These are phyloP conservation scores for Scelioninae gen. 1 DNA, from an alignment of 2,888 invertebrate genomes.

Conservation along the genomic window DNA sequence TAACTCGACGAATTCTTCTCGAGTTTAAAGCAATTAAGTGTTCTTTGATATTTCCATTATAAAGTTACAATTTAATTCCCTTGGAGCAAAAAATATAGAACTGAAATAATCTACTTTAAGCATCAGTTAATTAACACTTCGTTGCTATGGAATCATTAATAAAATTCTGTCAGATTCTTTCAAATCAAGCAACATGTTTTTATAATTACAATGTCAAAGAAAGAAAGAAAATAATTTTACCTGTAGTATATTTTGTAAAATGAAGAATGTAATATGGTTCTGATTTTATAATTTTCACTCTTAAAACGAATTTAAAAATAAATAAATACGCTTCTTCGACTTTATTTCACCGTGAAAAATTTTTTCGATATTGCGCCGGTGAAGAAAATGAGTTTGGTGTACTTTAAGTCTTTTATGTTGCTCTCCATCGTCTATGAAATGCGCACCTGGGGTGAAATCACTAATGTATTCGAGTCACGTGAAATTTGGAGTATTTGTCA, in stretches of 20 bases:
- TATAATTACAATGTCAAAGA: not conserved
- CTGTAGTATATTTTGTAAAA: not conserved
- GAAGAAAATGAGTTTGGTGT: slow-evolving; percentile 8
- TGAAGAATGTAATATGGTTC: not conserved
- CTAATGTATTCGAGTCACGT: slow-evolving; percentile 52
- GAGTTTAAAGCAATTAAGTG: slow-evolving; percentile 41
- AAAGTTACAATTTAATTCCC: slow-evolving; percentile 28
- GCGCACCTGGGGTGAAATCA: slow-evolving; percentile 33
- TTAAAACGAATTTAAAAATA: not conserved
- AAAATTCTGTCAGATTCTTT: not conserved
- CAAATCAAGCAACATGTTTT: not conserved
- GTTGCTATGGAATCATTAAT: slow-evolving; percentile 17
- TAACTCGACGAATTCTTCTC: slow-evolving; percentile 24
- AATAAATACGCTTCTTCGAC: not conserved
- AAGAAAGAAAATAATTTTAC: not conserved
- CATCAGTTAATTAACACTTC: slow-evolving; percentile 19
- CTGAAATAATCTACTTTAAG: slow-evolving; percentile 24
- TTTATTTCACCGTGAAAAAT: not conserved
- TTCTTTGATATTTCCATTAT: slow-evolving; percentile 51
- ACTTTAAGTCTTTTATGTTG: slow-evolving; percentile 31
- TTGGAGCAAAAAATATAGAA: slow-evolving; percentile 21
- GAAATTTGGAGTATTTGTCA: slow-evolving; percentile 39
- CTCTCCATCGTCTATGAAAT: slow-evolving; percentile 25
- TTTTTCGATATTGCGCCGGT: not conserved
- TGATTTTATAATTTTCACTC: not conserved